phyloP scores from a whole-genome alignment of 2,113 vertebrate genomes.

The Pantherophis guttatus region DNA sequence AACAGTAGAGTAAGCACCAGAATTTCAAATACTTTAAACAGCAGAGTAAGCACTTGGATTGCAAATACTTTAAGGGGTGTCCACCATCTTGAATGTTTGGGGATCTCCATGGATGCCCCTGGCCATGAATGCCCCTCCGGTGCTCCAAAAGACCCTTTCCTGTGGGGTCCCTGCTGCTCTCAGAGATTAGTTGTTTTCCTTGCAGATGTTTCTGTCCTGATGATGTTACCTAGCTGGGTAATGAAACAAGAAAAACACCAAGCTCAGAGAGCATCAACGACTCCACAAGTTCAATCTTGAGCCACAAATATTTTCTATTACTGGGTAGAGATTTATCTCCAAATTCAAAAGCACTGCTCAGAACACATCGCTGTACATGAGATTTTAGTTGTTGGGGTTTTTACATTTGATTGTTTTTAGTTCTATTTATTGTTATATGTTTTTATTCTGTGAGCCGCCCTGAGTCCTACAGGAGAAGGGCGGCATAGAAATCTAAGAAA shows the following conservation, averaged over 20 bases:
- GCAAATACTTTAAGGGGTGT: neutral
- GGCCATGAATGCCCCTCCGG: rapidly evolving
- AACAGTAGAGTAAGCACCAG: neutral
- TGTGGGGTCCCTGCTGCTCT: no score
- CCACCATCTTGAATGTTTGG: neutral
- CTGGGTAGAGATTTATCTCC: no score
- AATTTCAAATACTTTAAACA: neutral
- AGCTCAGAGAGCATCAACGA: neutral
- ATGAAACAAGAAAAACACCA: neutral
- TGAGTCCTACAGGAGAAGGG: no score
- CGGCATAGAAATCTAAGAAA: no score
- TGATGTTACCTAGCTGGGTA: neutral
- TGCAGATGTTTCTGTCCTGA: neutral
- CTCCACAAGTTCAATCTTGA: neutral
- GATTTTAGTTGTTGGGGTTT: no score
- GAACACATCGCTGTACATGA: neutral
- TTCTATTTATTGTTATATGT: no score
- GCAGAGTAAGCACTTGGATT: neutral
- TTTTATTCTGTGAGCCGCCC: no score
- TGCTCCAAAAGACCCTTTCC: neutral
- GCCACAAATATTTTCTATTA: neutral
- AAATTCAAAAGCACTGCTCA: neutral
- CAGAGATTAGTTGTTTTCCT: neutral
- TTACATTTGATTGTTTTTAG: no score
- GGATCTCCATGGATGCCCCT: neutral